Evolutionary conservation across 2,113 vertebrate species (phyloP).

Genomic region (Semicossyphus pulcher): DNA sequence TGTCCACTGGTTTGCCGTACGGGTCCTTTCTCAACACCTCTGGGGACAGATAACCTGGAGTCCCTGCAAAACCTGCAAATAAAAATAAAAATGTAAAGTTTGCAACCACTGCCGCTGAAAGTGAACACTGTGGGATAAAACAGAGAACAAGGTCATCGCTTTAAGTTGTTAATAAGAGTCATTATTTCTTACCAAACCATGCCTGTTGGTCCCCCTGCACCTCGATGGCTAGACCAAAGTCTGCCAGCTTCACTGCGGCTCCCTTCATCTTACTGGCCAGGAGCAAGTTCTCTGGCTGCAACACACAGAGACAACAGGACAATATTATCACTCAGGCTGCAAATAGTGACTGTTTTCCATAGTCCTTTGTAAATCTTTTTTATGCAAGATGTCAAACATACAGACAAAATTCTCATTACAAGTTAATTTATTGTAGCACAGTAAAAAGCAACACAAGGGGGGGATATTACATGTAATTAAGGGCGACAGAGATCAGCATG

Average conservation of each 20-base stretch:
- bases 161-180: no score
- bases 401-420: no score
- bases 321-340: not conserved
- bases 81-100: not conserved
- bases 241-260: constrained; percentile 97
- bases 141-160: not conserved
- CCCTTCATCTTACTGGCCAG: constrained; percentile 99
- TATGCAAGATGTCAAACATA: no score
- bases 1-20: constrained; percentile 99
- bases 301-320: constrained; percentile 12
- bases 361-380: no score
- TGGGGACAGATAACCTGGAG: constrained; percentile 97
- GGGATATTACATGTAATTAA: constrained; percentile 16
- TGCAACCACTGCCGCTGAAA: not conserved
- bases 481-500: constrained; percentile 20
- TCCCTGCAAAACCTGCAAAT: constrained; percentile 94
- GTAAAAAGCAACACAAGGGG: not conserved
- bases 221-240: constrained; percentile 98
- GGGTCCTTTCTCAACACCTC: constrained; percentile 99
- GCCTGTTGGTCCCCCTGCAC: constrained; percentile 98
- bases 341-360: not conserved
- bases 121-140: not conserved
- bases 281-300: constrained; percentile 96
- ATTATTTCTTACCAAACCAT: constrained; percentile 94
- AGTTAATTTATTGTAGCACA: not conserved